Evolutionary conservation across 2,797 vertebrate species (phyloP).

Genomic region (Gymnocypris eckloni): DNA sequence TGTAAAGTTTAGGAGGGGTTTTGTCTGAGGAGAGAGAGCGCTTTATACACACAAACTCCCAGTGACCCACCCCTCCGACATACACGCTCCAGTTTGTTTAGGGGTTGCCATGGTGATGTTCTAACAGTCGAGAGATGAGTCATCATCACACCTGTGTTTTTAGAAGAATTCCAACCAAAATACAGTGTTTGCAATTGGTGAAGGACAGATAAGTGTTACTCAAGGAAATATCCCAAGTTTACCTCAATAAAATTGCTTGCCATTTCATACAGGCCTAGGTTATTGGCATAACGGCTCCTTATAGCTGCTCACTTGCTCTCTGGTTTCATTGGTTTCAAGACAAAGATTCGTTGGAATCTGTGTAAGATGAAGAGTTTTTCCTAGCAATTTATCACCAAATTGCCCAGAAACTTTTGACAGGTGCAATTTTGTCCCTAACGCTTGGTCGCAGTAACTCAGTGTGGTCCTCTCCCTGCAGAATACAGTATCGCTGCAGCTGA

Average conservation of each 20-base stretch:
- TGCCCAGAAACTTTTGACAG: constrained; percentile 53
- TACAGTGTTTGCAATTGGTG: background rate
- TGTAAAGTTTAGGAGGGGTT: constrained; percentile 83
- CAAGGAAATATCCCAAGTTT: background rate
- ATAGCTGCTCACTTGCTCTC: background rate
- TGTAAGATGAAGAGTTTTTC: constrained; percentile 43
- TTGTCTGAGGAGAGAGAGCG: constrained; percentile 75
- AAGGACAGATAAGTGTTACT: background rate
- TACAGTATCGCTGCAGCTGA: background rate
- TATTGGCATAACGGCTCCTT: constrained; percentile 2
- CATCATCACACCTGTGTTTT: constrained; percentile 38
- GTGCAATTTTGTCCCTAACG: constrained; percentile 48
- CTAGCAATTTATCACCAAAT: constrained; percentile 50
- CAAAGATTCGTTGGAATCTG: constrained; percentile 7
- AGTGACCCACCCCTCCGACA: background rate
- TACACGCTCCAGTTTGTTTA: constrained; percentile 23
- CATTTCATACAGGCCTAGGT: constrained; percentile 9
- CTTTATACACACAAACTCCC: constrained; percentile 63
- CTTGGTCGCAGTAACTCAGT: constrained; percentile 32
- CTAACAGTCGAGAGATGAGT: constrained; percentile 20
- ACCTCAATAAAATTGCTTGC: background rate
- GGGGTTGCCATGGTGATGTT: constrained; percentile 43
- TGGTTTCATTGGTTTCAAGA: constrained; percentile 23
- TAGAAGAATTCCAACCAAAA: background rate
- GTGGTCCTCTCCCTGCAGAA: constrained; percentile 15